A percentile compares a stretch with the other conserved stretches of the same genome.
Conservation (phyloP, 2,797 vertebrate genomes). For the Sebastes vulpes region DNA sequence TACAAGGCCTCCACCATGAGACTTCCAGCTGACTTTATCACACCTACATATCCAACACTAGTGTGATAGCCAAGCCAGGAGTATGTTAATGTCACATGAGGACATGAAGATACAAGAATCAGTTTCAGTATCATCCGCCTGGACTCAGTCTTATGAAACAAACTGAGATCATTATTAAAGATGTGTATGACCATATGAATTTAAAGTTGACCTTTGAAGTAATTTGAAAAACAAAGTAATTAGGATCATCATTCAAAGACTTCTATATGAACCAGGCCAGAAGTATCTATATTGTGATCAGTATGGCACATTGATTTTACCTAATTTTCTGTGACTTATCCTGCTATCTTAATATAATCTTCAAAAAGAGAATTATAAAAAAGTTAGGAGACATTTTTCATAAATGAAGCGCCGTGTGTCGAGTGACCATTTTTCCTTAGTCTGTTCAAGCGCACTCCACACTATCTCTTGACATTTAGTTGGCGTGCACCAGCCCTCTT, state of each 20-base stretch:
- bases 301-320: not conserved
- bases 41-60: not conserved
- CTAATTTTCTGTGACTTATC: not conserved
- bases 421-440: not conserved
- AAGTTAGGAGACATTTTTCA: not conserved
- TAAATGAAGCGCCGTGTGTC: not conserved
- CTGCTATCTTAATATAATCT: not conserved
- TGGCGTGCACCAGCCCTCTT: constrained; percentile 71
- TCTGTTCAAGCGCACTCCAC: constrained; percentile 30
- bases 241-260: not conserved
- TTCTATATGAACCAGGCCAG: not conserved
- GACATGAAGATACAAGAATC: not conserved
- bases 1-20: constrained; percentile 20
- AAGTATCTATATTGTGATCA: not conserved
- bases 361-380: not conserved
- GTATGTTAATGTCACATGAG: constrained; percentile 9
- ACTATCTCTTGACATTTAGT: constrained; percentile 86
- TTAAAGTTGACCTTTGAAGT: not conserved
- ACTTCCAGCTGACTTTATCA: constrained; percentile 23
- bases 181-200: too few species aligned
- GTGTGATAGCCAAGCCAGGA: not conserved
- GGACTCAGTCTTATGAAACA: not conserved
- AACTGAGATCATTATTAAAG: not conserved
- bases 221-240: not conserved
- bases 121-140: not conserved